A percentile compares a stretch with the other conserved stretches of the same genome.
Evolutionary conservation across 2,113 vertebrate species (phyloP).

Genomic region (Odobenus rosmarus): DNA sequence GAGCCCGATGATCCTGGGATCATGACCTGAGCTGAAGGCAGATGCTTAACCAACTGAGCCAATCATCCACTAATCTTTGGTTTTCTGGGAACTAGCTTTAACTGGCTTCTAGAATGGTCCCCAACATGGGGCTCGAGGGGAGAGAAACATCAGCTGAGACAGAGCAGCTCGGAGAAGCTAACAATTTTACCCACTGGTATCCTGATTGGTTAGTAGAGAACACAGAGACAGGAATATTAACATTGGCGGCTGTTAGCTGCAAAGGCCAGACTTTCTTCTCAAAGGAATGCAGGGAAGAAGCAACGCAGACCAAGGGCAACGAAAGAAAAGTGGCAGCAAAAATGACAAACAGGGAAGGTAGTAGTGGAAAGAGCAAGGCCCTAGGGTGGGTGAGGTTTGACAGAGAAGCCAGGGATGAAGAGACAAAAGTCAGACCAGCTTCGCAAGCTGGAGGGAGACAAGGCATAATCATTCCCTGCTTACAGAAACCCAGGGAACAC

Average conservation of each 20-base stretch:
- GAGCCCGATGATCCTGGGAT: background rate
- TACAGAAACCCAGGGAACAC: background rate
- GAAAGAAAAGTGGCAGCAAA: background rate
- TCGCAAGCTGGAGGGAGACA: background rate
- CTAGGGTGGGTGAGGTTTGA: background rate
- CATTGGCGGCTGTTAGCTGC: background rate
- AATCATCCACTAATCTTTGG: conserved; percentile 1
- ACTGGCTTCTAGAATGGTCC: background rate
- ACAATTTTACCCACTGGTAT: background rate
- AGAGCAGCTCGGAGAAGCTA: background rate
- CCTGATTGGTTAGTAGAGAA: background rate
- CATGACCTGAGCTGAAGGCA: background rate
- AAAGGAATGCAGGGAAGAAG: background rate
- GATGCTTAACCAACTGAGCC: background rate
- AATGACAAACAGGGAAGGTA: background rate
- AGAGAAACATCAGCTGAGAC: background rate
- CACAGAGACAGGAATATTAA: background rate
- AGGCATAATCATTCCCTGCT: background rate
- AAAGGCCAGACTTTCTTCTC: background rate
- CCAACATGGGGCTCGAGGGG: background rate
- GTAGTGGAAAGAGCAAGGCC: background rate
- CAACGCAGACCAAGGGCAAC: background rate
- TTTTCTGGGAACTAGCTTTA: background rate
- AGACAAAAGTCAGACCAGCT: background rate
- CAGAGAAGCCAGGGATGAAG: background rate